Base-by-base conservation (phyloP, 2,113 vertebrate species). In the Hemichromis elongatus region DNA sequence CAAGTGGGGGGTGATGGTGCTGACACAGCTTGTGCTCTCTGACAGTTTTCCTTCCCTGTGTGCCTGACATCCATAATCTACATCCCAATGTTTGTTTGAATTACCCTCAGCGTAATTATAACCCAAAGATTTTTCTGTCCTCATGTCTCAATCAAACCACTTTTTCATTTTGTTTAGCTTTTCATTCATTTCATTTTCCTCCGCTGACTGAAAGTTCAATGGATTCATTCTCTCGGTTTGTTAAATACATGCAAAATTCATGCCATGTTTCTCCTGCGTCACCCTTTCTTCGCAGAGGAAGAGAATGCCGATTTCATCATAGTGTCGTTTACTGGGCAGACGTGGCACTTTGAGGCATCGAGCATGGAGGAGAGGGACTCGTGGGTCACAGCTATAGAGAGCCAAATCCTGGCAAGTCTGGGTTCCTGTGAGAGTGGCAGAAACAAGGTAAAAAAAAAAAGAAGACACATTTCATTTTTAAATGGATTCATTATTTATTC, bases 231-330 rank as follows among this genome's bases (percentile, higher is more conserved):
- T 16, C 35, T 30, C 3, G n/a, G 9, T 54, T 10, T 55, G 18
- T 47, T 3, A 0, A 13, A 26, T 9, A 45, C 5, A 30, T 33
- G 53, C 35, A 63, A 8, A n/a, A 70, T 42, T 86, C 2, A 83
- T 18, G 28, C 75, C 63, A 16, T 45, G 19, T 68, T 77, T 47
- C 55, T 55, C 83, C 24, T 14, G n/a, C 45, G 28, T 59, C 8
- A 50, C 9, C 18, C 57, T 57, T 35, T 18, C 6, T 88, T 70
- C 84, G 53, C 96, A 97, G 96, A 97, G 50, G 98, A 99, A 90
- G 98, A 99, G 92, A 99, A 98, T 63, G 96, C 98, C 3, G 98
- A 99, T 96, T 99, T 99, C 54, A 96, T 99, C 90, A 97, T 99
- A 12, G 97, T 99, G 90, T 98, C 98, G 0, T 98, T 97, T 92